Percentiles rank a stretch among this genome's conserved stretches.
Evolutionary conservation across 2,113 vertebrate species (phyloP).

Genomic region (Eupsittula cactorum): DNA sequence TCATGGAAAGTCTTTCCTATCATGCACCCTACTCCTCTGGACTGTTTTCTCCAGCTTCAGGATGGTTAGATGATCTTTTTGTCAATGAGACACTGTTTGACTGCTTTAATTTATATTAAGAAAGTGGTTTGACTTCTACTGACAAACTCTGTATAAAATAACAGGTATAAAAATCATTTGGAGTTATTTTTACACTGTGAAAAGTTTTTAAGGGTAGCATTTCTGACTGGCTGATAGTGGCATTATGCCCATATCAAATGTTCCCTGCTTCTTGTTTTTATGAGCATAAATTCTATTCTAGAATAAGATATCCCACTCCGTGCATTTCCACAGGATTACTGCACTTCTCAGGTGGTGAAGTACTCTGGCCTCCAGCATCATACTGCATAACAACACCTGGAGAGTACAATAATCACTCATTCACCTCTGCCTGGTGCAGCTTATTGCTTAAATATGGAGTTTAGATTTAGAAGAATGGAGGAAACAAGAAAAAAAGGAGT

Average conservation of each 20-base stretch:
- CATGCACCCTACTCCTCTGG: not conserved
- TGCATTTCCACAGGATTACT: not conserved
- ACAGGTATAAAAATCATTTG: not conserved
- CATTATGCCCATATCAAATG: not conserved
- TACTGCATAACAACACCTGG: not conserved
- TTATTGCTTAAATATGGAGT: slow-evolving; percentile 22
- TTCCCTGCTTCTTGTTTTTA: not conserved
- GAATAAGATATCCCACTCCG: not conserved
- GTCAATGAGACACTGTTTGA: not conserved
- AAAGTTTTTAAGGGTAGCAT: not conserved
- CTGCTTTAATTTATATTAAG: not conserved
- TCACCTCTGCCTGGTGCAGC: not conserved
- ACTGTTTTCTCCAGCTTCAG: not conserved
- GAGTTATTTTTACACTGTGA: not conserved
- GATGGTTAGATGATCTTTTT: not conserved
- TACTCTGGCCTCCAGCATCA: not conserved
- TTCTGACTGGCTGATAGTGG: not conserved
- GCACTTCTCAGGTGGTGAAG: not conserved
- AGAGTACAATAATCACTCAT: not conserved
- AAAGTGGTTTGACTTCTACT: not conserved
- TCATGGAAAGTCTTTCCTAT: not conserved
- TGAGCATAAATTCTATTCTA: not conserved
- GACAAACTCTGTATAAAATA: not conserved
- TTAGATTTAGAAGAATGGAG: slow-evolving; percentile 7
- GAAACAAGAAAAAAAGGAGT: slow-evolving; percentile 5